Base-by-base conservation (phyloP, 2,888 invertebrate species). In the Crioceris asparagi region DNA sequence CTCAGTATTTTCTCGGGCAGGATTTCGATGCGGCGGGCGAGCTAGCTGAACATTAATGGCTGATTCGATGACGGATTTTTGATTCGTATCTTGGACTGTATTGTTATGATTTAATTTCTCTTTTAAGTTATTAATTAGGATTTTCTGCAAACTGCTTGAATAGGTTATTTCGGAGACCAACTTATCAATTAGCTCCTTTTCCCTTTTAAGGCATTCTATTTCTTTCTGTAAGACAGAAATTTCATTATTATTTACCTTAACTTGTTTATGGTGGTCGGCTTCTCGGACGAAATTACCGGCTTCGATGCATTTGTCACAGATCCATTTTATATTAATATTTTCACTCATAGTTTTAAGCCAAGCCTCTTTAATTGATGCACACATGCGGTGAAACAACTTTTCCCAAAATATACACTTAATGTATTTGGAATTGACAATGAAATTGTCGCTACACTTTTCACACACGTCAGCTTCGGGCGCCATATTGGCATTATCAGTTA, bases 311-410 rank as follows among this genome's bases (percentile, higher is more conserved):
- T n/a, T 3, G 25, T 32, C 32, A 6, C 32, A 19, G 8, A 32
- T 11, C 32, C 32, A 32, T 3, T n/a, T 11, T 23, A 23, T 7
- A 14, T 32, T 32, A 10, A 4, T 10, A 19, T 5, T 21, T 12
- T 32, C 32, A 23, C 15, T 23, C n/a, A 32, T 32, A n/a, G n/a
- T n/a, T 21, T 32, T 32, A 10, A 11, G 2, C 32, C 19, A 21
- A 3, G 12, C n/a, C 7, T 32, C 32, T 11, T 21, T 32, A 2
- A 32, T 7, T 14, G 16, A 21, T 21, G 10, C 32, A 32, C 21
- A 32, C 14, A 17, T 11, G 6, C 10, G 5, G 14, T 32, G 21
- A 7, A 12, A 32, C 11, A 3, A 12, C 2, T 18, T 19, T 4
- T 32, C 12, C 16, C 32, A 32, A 5, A 21, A 14, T 21, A 12